These are phyloP conservation scores for Rhizoglyphus robini DNA, from an alignment of 1,140 invertebrate species.

Conservation along the genomic window DNA sequence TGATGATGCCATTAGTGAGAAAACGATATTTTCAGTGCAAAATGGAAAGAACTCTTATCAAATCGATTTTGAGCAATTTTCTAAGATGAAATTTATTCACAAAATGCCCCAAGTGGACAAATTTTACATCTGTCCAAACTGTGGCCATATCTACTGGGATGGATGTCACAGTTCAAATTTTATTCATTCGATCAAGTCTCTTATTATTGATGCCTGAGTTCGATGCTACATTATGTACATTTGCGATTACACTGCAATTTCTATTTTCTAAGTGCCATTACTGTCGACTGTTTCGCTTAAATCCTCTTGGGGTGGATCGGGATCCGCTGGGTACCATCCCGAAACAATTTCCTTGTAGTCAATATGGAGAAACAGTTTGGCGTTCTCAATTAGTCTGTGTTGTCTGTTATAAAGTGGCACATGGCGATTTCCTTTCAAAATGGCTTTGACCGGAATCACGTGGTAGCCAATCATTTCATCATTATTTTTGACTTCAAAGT, in stretches of 20 bases:
- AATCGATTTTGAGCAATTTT: slow-evolving; percentile 5
- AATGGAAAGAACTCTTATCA: not conserved
- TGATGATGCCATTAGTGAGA: not conserved
- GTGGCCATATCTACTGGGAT: slow-evolving; percentile 12
- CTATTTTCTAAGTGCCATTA: no score
- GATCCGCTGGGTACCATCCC: not conserved
- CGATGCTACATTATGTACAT: no score
- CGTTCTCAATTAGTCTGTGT: no score
- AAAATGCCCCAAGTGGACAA: not conserved
- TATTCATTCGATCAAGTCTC: not conserved
- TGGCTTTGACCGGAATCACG: not conserved
- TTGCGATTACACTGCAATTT: no score
- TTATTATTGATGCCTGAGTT: not conserved
- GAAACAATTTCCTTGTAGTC: not conserved
- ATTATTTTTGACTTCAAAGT: not conserved
- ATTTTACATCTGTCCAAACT: slow-evolving; percentile 1
- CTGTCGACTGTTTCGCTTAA: no score
- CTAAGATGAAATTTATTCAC: not conserved
- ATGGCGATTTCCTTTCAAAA: not conserved
- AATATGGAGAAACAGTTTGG: not conserved
- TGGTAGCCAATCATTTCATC: not conserved
- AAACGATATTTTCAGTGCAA: not conserved
- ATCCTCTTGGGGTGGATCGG: no score
- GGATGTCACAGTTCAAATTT: not conserved
- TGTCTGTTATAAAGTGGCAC: not conserved